phyloP scores from a whole-genome alignment of 2,797 vertebrate genomes.

The Morus bassanus region DNA sequence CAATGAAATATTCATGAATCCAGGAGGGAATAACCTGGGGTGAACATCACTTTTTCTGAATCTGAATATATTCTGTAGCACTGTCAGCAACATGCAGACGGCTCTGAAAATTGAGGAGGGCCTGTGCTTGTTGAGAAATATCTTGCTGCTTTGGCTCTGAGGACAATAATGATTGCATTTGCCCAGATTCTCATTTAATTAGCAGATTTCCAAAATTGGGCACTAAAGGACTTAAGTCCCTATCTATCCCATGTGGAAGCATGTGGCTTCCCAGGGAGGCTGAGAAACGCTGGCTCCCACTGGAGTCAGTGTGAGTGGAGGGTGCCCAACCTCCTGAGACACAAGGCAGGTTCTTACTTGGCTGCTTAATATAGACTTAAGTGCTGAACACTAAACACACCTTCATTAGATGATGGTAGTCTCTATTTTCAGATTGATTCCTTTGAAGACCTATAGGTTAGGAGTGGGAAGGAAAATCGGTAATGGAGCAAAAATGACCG shows the following conservation, averaged over 20 bases:
- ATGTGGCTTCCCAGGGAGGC: background rate
- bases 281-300: background rate
- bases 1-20: slow-evolving; percentile 16
- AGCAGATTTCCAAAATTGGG: background rate
- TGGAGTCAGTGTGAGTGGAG: background rate
- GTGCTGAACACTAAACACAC: background rate
- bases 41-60: background rate
- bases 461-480: slow-evolving; percentile 2
- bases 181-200: slow-evolving; percentile 16
- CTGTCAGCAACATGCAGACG: background rate
- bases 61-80: background rate
- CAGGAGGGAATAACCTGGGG: slow-evolving; percentile 30
- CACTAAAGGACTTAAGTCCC: background rate
- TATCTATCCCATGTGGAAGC: background rate
- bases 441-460: slow-evolving; percentile 29
- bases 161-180: slow-evolving; percentile 15
- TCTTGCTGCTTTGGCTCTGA: background rate
- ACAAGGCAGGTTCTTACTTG: background rate
- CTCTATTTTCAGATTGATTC: slow-evolving; percentile 28
- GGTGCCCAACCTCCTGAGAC: background rate
- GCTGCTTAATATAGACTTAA: background rate
- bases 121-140: background rate
- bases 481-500: slow-evolving; percentile 39
- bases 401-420: background rate
- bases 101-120: background rate